Evolutionary conservation across 1,140 invertebrate genomes (phyloP), one percentile per base, ranked within the genome.

Genomic region (Ceratoteleas bidentatus): DNA sequence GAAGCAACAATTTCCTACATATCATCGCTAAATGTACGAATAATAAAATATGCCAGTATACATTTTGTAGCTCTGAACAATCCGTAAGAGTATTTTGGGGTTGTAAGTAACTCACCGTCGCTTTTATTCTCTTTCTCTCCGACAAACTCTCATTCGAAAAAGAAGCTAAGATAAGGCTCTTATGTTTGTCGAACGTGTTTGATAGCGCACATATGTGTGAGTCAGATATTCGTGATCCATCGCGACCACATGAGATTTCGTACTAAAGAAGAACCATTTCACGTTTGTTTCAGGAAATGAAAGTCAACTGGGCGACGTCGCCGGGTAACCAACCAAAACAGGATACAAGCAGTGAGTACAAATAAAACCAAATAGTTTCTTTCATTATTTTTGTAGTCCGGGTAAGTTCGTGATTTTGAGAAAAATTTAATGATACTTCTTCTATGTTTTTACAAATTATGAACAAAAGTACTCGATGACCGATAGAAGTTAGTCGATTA

Each of bases 281-380:
- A 81, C 79, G 79, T 84, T 84, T 84, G 85, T 94, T 94, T 60
- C 92, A 98, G 94, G 98, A 99, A 93, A 99, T 99, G 96, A 99
- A 99, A 94, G 98, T 98, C 81, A 85, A 98, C 94, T 99, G 98
- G 98, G 98, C 96, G 88, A 99, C 96, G 80, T 98, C 98, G 91
- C 98, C 98, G 76, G 98, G 97, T 78, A 98, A 98, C 92, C 97
- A 98, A 91, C 97, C 97, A 64, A 99, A 99, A 94, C 96, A 97
- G 91, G 99, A 99, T 92, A 99, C 98, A 15, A 98, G 97, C 92
- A 99, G 95, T 96, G 89, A 95, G 95, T 95, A 89, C 65, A 80
- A 80, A 81, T 84, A 73, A 60, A 78, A 80, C 66, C 77, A 56
- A 79, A 76, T 73, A 76, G 53, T 57, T 70, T 80, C 79, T 83